Base-by-base conservation (phyloP, 53 echinoderm and acorn worm species). In the Actinopyga echinites region DNA sequence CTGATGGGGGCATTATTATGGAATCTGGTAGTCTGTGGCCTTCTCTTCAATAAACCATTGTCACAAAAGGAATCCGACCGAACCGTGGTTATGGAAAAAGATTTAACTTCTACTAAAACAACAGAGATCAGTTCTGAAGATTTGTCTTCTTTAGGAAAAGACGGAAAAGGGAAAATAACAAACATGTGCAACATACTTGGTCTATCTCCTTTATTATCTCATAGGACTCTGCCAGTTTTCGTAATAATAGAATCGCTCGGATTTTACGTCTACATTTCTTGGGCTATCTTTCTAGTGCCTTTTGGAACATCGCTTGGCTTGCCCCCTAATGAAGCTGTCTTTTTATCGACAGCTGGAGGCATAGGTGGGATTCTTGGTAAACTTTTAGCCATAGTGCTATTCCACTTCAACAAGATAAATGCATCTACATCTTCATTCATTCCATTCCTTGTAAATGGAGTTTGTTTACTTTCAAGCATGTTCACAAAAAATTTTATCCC, bases 271-370 rank as follows among this genome's bases (percentile, higher is more conserved):
- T 71, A 24, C 44, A 71, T 26, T 19, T 71, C 71, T 4, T 77
- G 77, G 77, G 77, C 77, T 0, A 32, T 77, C 4, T 77, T 77
- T 56, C 32, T 77, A 4, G 32, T 77, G 0, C 29, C 77, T 8
- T 12, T 55, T 54, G 77, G 77, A 24, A 55, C 56, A 25, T 25
- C 77, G 30, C 1, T 54, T 26, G 77, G 77, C 25, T 32, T 77
- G 28, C 21, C 13, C 5, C 24, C 19, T n/a, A 33, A 77, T 12
- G 19, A 21, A 19, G 77, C 77, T 6, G 77, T 77, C 5, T 55
- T 55, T 17, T 21, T 77, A 3, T 77, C 77, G 8, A 55, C 77
- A 11, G 56, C 56, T 30, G 77, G 77, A 11, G 77, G 77, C 12
- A 20, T 56, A 32, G 77, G 77, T 12, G 77, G 77, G 32, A 20